A percentile compares a stretch with the other conserved stretches of the same genome.
These are phyloP conservation scores for Formica selysi DNA, from an alignment of 1,140 invertebrate genomes.

Conservation along the genomic window DNA sequence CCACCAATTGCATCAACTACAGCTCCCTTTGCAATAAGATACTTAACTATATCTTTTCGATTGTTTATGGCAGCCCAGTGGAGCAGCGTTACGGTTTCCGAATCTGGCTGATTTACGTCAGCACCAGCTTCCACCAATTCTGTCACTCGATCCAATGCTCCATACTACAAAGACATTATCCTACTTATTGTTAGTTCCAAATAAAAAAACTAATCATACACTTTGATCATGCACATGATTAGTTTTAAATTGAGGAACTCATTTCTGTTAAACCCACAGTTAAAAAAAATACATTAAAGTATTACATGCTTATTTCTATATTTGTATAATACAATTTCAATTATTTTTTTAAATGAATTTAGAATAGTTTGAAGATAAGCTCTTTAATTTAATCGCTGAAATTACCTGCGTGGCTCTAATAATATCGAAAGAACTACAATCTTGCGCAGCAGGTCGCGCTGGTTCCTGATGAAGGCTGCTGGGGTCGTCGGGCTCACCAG, in stretches of 20 bases:
- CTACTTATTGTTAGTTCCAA: neutral
- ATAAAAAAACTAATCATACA: constrained; percentile 6
- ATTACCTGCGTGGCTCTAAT: constrained; percentile 96
- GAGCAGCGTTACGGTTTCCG: constrained; percentile 97
- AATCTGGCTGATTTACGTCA: constrained; percentile 96
- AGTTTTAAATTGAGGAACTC: too few relatives aligned
- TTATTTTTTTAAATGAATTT: constrained; percentile 2
- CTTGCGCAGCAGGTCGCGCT: constrained; percentile 85
- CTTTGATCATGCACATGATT: neutral
- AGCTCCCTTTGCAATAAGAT: constrained; percentile 95
- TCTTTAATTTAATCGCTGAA: neutral
- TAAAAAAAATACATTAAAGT: too few relatives aligned
- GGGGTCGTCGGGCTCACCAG: constrained; percentile 80
- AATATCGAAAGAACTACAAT: constrained; percentile 95
- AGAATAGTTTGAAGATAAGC: constrained; percentile 25
- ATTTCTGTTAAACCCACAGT: neutral
- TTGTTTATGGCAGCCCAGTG: constrained; percentile 99
- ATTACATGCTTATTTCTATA: neutral
- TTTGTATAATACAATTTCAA: neutral
- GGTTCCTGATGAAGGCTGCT: constrained; percentile 84
- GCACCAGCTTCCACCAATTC: constrained; percentile 95
- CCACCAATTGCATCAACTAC: constrained; percentile 97
- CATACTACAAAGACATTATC: constrained; percentile 89
- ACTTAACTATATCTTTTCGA: constrained; percentile 95
- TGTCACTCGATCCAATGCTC: constrained; percentile 93